A percentile compares a stretch with the other conserved stretches of the same genome.
These are phyloP conservation scores for Xestoiulus laeticollis DNA, from an alignment of 2,888 invertebrate species.

Conservation along the genomic window DNA sequence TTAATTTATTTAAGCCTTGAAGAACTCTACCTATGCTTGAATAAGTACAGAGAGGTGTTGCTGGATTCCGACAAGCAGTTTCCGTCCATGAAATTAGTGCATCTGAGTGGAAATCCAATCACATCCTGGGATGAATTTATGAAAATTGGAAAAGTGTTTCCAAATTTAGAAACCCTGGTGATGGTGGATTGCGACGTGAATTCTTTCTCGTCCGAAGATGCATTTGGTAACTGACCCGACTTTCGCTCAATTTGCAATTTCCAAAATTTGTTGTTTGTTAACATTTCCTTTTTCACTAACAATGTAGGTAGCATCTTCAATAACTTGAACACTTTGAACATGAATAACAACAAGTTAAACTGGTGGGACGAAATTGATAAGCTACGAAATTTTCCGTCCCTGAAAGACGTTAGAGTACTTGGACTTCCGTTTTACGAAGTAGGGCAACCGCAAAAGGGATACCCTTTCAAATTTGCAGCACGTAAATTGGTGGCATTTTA, in stretches of 20 bases:
- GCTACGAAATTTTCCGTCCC: slow-evolving; percentile 80
- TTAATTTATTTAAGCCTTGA: slow-evolving; percentile 70
- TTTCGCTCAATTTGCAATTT: background rate
- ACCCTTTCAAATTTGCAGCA: background rate
- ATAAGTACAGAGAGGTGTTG: slow-evolving; percentile 82
- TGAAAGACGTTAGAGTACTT: slow-evolving; percentile 85
- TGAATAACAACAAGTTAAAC: slow-evolving; percentile 82
- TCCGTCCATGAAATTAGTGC: slow-evolving; percentile 77
- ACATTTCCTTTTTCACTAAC: background rate
- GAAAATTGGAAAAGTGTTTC: slow-evolving; percentile 85
- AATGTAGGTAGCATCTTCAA: slow-evolving; percentile 66
- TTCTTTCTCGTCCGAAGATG: slow-evolving; percentile 53
- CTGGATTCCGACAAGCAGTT: slow-evolving; percentile 67
- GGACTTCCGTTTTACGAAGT: slow-evolving; percentile 74
- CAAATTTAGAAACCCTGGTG: slow-evolving; percentile 83
- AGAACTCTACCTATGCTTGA: slow-evolving; percentile 91
- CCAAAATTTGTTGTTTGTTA: background rate
- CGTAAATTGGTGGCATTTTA: slow-evolving; percentile 57
- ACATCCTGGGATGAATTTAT: slow-evolving; percentile 83
- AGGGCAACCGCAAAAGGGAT: slow-evolving; percentile 51
- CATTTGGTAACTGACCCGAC: slow-evolving; percentile 49
- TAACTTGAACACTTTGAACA: slow-evolving; percentile 70
- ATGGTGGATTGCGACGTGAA: slow-evolving; percentile 84
- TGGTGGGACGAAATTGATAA: slow-evolving; percentile 92
- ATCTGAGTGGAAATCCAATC: slow-evolving; percentile 89